Evolutionary conservation across 2,888 invertebrate genomes (phyloP), one percentile per base, ranked within the genome.

Genomic region (Ennomos quercinarius): DNA sequence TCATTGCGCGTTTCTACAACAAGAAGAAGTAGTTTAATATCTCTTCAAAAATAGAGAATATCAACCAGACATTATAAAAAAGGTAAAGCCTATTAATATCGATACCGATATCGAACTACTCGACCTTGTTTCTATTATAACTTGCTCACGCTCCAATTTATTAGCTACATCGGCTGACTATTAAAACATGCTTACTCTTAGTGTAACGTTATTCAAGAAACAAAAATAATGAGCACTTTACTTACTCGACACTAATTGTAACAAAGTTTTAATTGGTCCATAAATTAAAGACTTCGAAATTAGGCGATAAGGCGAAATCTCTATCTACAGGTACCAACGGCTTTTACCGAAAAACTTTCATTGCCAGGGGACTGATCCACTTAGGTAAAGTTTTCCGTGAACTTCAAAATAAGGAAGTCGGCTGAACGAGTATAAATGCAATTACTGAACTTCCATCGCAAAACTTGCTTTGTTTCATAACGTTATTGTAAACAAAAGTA

Each of bases 321-420:
- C 64, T 74, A 73, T 72, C 69, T 67, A 49, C 68, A 76, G 71
- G 71, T 76, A 77, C 70, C 51, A 56, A 64, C 50, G 66, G 72
- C 72, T 75, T 76, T 73, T 70, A 66, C 69, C 61, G 59, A 70
- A 74, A 76, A 81, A 80, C 70, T 80, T 78, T 69, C 64, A 63
- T 74, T 64, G 68, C 58, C 71, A 64, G 72, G 71, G 73, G 80
- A 76, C 74, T 79, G 77, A 80, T 83, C 84, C 76, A 81, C 81
- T 84, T 85, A 76, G 61, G 57, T 50, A 48, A 76, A 85, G 72
- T 85, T 83, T 68, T 63, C 72, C 67, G 63, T 78, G 76, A 84
- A 81, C 80, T 85, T 81, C 78, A 79, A 82, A 80, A 83, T 82
- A 79, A 75, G 78, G 72, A 78, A 80, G 70, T 72, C 71, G 71